phyloP scores from a whole-genome alignment of 2,888 invertebrate genomes.

The Allolobophora icterica region DNA sequence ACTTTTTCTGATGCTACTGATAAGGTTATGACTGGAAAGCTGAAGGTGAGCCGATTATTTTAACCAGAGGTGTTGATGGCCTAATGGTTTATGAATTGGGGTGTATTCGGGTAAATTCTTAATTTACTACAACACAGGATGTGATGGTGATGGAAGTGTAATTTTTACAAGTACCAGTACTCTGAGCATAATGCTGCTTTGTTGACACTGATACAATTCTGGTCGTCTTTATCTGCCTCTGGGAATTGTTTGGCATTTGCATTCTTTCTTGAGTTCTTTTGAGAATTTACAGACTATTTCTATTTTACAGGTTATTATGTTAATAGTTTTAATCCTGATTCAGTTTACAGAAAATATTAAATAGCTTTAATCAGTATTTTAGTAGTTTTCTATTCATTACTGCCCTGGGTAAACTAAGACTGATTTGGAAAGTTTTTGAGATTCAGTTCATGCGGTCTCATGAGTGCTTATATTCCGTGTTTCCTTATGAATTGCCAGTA shows the following conservation, averaged over 20 bases:
- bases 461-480: neutral
- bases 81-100: conserved; percentile 10
- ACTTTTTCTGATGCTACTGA: conserved; percentile 6
- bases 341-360: too few relatives aligned
- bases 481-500: neutral
- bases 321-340: too few relatives aligned
- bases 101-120: neutral
- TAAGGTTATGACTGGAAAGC: conserved; percentile 35
- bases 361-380: too few relatives aligned
- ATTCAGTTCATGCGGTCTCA: neutral
- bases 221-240: too few relatives aligned
- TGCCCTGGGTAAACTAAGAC: too few relatives aligned
- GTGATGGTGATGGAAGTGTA: conserved; percentile 10
- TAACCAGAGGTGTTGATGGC: conserved; percentile 21
- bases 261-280: too few relatives aligned
- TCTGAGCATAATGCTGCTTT: neutral
- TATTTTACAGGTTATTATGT: too few relatives aligned
- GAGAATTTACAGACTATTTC: too few relatives aligned
- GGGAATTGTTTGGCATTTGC: too few relatives aligned
- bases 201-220: neutral
- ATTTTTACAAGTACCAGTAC: neutral
- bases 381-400: too few relatives aligned
- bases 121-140: neutral
- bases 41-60: conserved; percentile 33
- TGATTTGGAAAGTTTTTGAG: too few relatives aligned